A percentile compares a stretch with the other conserved stretches of the same genome.
These are phyloP conservation scores for Willowsia nigromaculata DNA, from an alignment of 2,888 invertebrate species.

Conservation along the genomic window DNA sequence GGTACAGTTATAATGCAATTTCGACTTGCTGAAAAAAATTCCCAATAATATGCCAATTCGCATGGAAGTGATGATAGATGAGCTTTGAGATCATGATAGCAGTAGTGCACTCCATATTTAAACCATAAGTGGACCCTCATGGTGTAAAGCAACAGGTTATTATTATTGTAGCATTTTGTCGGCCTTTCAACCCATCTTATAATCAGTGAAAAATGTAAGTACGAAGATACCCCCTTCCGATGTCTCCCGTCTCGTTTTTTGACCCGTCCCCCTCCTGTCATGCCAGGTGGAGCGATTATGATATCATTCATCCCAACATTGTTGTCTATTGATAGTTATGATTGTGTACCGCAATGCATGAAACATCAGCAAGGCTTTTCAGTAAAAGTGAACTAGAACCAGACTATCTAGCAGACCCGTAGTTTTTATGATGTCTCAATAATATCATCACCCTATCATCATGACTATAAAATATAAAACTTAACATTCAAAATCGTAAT, in stretches of 20 bases:
- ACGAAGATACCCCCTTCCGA: constrained; percentile 22
- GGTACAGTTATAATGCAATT: neutral
- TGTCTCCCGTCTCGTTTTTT: constrained; percentile 39
- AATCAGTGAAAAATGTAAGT: neutral
- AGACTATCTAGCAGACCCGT: too few species aligned
- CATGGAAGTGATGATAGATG: neutral
- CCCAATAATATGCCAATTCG: neutral
- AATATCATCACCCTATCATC: neutral
- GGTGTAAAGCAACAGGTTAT: neutral
- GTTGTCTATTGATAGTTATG: neutral
- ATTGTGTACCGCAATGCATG: neutral
- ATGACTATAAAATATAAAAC: neutral
- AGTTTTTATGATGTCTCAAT: neutral
- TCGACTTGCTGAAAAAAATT: neutral
- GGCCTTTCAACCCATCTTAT: neutral
- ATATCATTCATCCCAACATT: constrained; percentile 18
- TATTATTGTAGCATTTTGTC: neutral
- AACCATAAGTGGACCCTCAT: neutral
- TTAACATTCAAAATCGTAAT: neutral
- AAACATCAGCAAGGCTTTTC: neutral
- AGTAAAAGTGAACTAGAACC: neutral
- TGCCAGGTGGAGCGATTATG: neutral
- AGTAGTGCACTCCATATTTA: neutral
- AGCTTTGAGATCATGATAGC: neutral
- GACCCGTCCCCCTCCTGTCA: constrained; percentile 22